Percentiles rank a stretch among this genome's conserved stretches.
These are phyloP conservation scores for Drosophila anomalata DNA, from an alignment of 2,888 invertebrate genomes.

Conservation along the genomic window DNA sequence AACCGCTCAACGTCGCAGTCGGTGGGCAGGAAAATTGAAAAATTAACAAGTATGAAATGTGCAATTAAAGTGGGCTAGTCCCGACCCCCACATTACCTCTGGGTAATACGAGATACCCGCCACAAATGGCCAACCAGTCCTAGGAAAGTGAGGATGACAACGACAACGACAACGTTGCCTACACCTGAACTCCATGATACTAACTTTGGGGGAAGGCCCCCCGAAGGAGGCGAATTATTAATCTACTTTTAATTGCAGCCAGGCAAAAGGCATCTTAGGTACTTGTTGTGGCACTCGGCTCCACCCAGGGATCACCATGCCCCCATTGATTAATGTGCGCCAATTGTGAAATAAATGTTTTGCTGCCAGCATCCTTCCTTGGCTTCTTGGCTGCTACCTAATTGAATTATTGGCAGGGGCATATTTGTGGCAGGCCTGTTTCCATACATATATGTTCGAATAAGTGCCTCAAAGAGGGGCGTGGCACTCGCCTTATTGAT, in stretches of 20 bases:
- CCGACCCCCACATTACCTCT: constrained; percentile 46
- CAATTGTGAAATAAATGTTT: constrained; percentile 80
- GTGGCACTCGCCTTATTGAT: constrained; percentile 61
- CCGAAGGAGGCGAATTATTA: constrained; percentile 74
- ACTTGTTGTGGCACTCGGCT: constrained; percentile 61
- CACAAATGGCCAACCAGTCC: constrained; percentile 15
- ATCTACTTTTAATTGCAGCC: constrained; percentile 81
- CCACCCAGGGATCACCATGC: constrained; percentile 44
- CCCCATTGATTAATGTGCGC: constrained; percentile 74
- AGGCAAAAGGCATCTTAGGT: constrained; percentile 53
- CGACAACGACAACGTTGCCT: constrained; percentile 39
- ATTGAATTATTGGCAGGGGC: constrained; percentile 77
- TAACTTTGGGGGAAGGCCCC: constrained; percentile 17
- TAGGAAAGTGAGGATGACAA: constrained; percentile 57
- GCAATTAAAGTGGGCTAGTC: constrained; percentile 77
- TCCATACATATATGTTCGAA: constrained; percentile 55
- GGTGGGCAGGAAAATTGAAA: constrained; percentile 81
- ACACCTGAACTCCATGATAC: constrained; percentile 37
- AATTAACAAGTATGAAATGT: constrained; percentile 83
- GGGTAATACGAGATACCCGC: constrained; percentile 52
- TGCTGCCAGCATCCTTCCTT: constrained; percentile 51
- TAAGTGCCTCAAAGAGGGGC: constrained; percentile 28
- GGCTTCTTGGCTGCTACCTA: constrained; percentile 42
- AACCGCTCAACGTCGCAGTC: constrained; percentile 48
- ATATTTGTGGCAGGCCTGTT: constrained; percentile 67